phyloP scores from a whole-genome alignment of 1,140 invertebrate species.

The Phenacoccus solenopsis region DNA sequence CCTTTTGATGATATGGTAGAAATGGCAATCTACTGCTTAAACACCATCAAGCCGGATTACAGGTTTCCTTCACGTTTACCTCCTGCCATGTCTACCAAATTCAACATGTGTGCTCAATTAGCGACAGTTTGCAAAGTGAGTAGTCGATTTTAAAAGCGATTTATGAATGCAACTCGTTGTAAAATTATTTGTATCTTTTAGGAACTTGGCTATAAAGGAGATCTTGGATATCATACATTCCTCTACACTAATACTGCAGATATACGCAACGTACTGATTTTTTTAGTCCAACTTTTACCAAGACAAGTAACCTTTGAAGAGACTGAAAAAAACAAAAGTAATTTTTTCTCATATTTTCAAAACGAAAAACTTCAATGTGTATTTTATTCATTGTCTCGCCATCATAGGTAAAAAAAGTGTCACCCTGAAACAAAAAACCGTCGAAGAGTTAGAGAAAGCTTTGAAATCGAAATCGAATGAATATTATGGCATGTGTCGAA shows the following conservation, averaged over 20 bases:
- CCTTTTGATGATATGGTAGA: not conserved
- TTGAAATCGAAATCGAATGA: not conserved
- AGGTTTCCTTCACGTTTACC: not conserved
- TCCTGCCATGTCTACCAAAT: not conserved
- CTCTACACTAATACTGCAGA: slow-evolving; percentile 80
- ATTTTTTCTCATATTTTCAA: slow-evolving; percentile 7
- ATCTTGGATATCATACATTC: slow-evolving; percentile 90
- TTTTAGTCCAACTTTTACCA: slow-evolving; percentile 78
- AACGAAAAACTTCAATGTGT: not conserved
- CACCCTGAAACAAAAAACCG: slow-evolving; percentile 12
- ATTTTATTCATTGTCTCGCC: slow-evolving; percentile 4
- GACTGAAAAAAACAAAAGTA: not conserved
- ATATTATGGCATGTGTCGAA: not conserved
- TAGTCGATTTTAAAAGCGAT: not conserved
- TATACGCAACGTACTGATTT: slow-evolving; percentile 73
- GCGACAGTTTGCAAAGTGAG: not conserved
- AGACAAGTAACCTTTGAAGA: slow-evolving; percentile 33
- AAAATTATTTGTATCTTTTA: slow-evolving; percentile 30
- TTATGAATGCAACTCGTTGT: too few relatives aligned
- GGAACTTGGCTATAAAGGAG: slow-evolving; percentile 75
- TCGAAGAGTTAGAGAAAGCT: not conserved
- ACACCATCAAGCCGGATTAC: not conserved
- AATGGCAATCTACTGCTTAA: not conserved
- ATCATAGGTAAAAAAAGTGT: slow-evolving; percentile 11
- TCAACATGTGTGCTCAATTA: not conserved